Percentiles rank a stretch among this genome's conserved stretches.
phyloP scores from a whole-genome alignment of 1,140 invertebrate genomes.

The Drosophila varians region DNA sequence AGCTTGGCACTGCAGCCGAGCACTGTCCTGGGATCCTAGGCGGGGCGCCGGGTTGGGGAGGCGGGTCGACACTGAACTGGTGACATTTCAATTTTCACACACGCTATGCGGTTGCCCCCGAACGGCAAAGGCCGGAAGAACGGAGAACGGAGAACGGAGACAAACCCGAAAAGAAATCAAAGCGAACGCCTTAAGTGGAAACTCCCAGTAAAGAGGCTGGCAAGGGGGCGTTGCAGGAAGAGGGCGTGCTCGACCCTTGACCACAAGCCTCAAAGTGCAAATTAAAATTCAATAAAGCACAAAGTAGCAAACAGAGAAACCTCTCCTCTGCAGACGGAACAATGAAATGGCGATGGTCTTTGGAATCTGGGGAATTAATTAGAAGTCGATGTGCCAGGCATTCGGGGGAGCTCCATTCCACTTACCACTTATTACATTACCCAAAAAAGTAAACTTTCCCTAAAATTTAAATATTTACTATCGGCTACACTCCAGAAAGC shows the following conservation, averaged over 20 bases:
- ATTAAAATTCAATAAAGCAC: conserved; percentile 67
- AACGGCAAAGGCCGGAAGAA: conserved; percentile 23
- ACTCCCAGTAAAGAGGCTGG: conserved; percentile 14
- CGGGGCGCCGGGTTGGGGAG: no score
- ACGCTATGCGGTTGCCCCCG: conserved; percentile 53
- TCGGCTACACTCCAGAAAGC: not conserved
- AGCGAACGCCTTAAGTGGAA: conserved; percentile 23
- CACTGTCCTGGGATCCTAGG: no score
- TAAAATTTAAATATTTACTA: not conserved
- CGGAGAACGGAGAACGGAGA: not conserved
- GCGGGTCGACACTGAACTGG: conserved; percentile 41
- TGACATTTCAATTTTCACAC: conserved; percentile 82
- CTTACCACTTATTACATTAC: not conserved
- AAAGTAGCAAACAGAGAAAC: conserved; percentile 11
- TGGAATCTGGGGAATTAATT: not conserved
- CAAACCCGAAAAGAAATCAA: conserved; percentile 43
- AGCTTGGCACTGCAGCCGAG: conserved; percentile 41
- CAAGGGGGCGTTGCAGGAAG: conserved; percentile 18
- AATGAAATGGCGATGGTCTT: conserved; percentile 30
- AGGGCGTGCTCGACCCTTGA: conserved; percentile 23
- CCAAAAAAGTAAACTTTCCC: not conserved
- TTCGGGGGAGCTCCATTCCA: not conserved
- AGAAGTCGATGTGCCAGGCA: not conserved
- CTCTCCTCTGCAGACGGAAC: conserved; percentile 22
- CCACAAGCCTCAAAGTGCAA: conserved; percentile 57